Evolutionary conservation across 2,797 vertebrate species (phyloP), one percentile per base, ranked within the genome.

Genomic region (Galaxias olidus): DNA sequence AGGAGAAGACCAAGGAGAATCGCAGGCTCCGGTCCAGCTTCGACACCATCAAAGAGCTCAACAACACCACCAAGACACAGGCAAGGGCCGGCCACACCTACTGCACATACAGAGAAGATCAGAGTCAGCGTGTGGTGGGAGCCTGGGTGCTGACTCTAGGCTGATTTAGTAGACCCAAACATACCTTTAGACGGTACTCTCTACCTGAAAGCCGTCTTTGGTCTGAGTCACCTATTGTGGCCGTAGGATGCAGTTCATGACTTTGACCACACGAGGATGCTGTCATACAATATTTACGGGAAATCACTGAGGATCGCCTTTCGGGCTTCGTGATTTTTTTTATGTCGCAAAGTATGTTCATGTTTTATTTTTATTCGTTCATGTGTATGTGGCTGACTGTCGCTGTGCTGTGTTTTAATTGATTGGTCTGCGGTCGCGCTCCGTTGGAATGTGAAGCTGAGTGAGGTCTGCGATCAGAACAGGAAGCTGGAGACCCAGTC

Each of bases 21-120:
- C 94, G 86, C 76, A 94, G 95, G 65, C 86, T 97, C 46, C 95
- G 87, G 72, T 91, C 89, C 0, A 96, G 91, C 54, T 96, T 96
- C 74, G 92, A 93, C 67, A 81, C 90, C 18, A 84, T 96, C 65
- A 98, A 93, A 84, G 92, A 94, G 55, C 71, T 93, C 47, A 97
- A 97, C 57, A 92, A 96, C 65, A 89, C 79, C 68, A 83, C 96
- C 89, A 97, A 85, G 78, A 96, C 93, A 75, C 93, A 95, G 93
- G 96, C 91, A 74, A 77, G 76, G 68, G 19, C n/a, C n/a, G n/a
- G n/a, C n/a, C n/a, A n/a, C n/a, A n/a, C n/a, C n/a, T n/a, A n/a
- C n/a, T n/a, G n/a, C n/a, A n/a, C n/a, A n/a, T n/a, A n/a, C n/a
- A n/a, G n/a, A n/a, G n/a, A n/a, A n/a, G n/a, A n/a, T n/a, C n/a